Base-by-base conservation (phyloP, 2,888 invertebrate species). In the Tipula vernalis region DNA sequence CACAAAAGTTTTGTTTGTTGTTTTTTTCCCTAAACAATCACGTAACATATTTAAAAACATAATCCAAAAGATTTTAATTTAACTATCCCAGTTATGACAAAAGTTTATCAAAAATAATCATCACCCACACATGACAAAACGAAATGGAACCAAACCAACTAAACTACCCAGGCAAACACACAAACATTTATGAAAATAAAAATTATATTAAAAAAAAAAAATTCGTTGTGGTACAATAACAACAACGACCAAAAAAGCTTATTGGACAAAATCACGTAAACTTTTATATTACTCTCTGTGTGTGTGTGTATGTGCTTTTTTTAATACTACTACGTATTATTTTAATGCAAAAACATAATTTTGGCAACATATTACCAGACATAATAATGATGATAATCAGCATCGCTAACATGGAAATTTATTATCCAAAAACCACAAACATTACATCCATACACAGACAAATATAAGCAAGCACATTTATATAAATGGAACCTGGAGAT, bases 191-290 rank as follows among this genome's bases (percentile, higher is more conserved):
- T 28, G 28, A 28, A 57, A 71, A 28, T 10, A 28, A 71, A 71
- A 71, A 18, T 13, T 71, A 15, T 71, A 28, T 51, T 71, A 71
- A 71, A 71, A n/a, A n/a, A n/a, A n/a, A n/a, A n/a, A n/a, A n/a
- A n/a, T n/a, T n/a, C n/a, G n/a, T n/a, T n/a, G n/a, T n/a, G 28
- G 28, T 8, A 71, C 71, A 71, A 18, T 18, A 28, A 71, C 12
- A 71, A 28, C 51, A 51, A 51, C 13, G 5, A 15, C 6, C 18
- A 71, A 71, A 71, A 71, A 71, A 71, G 71, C 71, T 71, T 71
- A 71, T 71, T 71, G 71, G 71, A 71, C 71, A 71, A 71, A 71
- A 71, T 71, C 71, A 71, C 71, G 71, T 71, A 71, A 71, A 71
- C 71, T 71, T 71, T 71, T 71, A 28, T 71, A 71, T 71, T 5